These are phyloP conservation scores for Montipora capricornis DNA, from an alignment of 64 coral and sea anemone species.

Conservation along the genomic window DNA sequence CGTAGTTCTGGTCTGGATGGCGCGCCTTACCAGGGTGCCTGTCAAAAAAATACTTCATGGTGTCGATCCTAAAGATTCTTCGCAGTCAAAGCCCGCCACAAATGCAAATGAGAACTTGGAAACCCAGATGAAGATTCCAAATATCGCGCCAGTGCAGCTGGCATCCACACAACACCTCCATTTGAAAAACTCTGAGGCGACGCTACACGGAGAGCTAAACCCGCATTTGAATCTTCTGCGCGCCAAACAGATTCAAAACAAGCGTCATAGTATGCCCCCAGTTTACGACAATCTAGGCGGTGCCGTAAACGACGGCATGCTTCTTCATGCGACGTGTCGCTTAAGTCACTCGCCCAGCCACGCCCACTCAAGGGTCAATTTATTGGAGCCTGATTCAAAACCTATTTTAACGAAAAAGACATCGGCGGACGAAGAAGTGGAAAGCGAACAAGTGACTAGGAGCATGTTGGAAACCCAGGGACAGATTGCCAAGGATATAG, in stretches of 20 bases:
- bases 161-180: neutral
- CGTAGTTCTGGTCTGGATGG: slow-evolving; percentile 72
- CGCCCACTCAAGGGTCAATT: neutral
- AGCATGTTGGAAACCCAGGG: slow-evolving; percentile 63
- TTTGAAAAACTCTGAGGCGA: neutral
- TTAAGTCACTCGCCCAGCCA: neutral
- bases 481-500: slow-evolving; percentile 60
- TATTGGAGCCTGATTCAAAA: neutral
- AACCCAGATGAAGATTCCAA: slow-evolving; percentile 24
- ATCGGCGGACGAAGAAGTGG: neutral
- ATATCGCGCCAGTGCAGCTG: neutral
- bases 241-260: neutral
- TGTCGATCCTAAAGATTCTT: slow-evolving; percentile 26
- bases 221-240: slow-evolving; percentile 21
- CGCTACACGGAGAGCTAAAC: slow-evolving; percentile 12
- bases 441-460: slow-evolving; percentile 56
- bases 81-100: neutral
- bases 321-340: neutral
- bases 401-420: neutral
- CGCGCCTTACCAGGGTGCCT: slow-evolving; percentile 48
- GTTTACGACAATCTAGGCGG: slow-evolving; percentile 20
- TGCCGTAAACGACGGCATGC: neutral
- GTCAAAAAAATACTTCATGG: slow-evolving; percentile 50
- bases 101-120: slow-evolving; percentile 8
- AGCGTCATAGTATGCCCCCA: slow-evolving; percentile 18